Evolutionary conservation across 2,888 invertebrate genomes (phyloP).

Genomic region (Andrena chrysosceles): DNA sequence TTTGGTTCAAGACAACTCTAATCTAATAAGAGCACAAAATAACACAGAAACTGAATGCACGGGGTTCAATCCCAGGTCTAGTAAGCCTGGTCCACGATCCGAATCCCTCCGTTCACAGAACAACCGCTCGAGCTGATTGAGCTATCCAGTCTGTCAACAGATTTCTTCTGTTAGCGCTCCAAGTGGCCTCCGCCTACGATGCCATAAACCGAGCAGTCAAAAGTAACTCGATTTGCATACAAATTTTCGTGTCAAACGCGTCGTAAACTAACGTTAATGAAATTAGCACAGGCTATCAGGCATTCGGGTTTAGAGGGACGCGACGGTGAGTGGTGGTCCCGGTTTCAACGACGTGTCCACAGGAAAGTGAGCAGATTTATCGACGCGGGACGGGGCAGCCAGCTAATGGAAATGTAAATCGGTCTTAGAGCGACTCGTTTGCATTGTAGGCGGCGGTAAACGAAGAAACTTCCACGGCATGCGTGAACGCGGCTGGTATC

Average conservation of each 20-base stretch:
- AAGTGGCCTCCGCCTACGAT: background rate
- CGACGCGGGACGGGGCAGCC: slow-evolving; percentile 58
- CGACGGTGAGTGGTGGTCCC: background rate
- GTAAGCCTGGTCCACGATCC: too few relatives aligned
- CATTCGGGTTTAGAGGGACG: background rate
- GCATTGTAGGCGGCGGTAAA: slow-evolving; percentile 67
- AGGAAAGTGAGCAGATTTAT: slow-evolving; percentile 67
- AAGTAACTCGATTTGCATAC: slow-evolving; percentile 25
- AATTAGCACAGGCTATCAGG: slow-evolving; percentile 27
- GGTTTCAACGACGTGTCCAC: slow-evolving; percentile 4
- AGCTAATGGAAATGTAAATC: slow-evolving; percentile 80
- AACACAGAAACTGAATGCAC: too few relatives aligned
- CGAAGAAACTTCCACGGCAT: slow-evolving; percentile 40
- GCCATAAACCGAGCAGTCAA: background rate
- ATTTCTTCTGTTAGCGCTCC: background rate
- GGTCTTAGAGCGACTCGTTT: slow-evolving; percentile 75
- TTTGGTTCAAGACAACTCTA: too few relatives aligned
- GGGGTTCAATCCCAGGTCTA: too few relatives aligned
- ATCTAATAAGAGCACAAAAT: too few relatives aligned
- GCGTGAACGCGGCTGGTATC: slow-evolving; percentile 50
- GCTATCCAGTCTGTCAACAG: background rate
- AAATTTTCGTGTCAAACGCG: slow-evolving; percentile 24
- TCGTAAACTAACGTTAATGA: slow-evolving; percentile 30
- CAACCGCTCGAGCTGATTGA: background rate
- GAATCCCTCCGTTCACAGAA: background rate